These are phyloP conservation scores for Creontiades dilutus DNA, from an alignment of 2,888 invertebrate genomes.

Conservation along the genomic window DNA sequence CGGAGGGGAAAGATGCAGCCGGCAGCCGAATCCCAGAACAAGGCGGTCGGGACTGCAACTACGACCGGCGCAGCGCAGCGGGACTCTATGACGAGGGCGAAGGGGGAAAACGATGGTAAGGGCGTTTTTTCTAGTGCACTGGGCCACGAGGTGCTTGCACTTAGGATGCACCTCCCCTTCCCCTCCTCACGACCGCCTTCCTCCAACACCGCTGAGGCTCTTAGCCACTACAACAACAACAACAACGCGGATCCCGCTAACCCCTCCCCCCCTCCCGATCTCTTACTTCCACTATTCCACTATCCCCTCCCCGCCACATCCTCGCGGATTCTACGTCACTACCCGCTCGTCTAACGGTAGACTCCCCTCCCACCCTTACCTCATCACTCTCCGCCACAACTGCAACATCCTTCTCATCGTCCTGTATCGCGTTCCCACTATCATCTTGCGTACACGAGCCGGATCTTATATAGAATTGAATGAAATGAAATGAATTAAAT, in stretches of 20 bases:
- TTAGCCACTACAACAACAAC: constrained; percentile 43
- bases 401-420: neutral
- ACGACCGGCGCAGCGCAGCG: neutral
- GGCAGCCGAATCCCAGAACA: neutral
- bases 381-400: neutral
- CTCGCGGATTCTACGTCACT: constrained; percentile 1
- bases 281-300: neutral
- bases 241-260: constrained; percentile 17
- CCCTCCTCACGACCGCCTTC: neutral
- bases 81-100: constrained; percentile 51
- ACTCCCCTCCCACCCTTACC: constrained; percentile 27
- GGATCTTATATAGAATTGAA: too few relatives aligned
- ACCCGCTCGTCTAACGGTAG: constrained; percentile 67
- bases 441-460: neutral
- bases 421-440: neutral
- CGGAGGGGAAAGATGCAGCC: neutral
- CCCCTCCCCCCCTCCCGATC: neutral
- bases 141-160: constrained; percentile 61
- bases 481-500: too few relatives aligned
- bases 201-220: neutral
- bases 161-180: neutral
- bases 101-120: too few relatives aligned
- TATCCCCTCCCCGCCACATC: neutral
- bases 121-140: constrained; percentile 47
- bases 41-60: neutral